Evolutionary conservation across 2,888 invertebrate genomes (phyloP).

Genomic region (Torymus aiolomorphi): DNA sequence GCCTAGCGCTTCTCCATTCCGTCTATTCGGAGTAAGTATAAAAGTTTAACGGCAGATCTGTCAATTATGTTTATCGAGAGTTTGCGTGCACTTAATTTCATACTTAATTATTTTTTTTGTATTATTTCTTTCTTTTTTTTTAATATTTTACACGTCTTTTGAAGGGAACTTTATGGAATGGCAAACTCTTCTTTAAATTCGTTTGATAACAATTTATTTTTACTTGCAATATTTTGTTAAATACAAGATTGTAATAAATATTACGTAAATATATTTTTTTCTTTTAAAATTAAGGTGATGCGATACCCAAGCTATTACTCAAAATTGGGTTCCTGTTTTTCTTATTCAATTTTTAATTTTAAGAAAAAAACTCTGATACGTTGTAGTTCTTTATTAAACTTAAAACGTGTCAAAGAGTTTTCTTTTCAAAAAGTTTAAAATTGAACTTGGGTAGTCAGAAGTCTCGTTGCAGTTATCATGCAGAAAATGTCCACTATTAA

Average conservation of each 20-base stretch:
- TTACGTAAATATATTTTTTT: conserved; percentile 27
- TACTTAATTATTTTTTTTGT: too few species aligned
- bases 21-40: background rate
- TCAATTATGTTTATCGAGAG: background rate
- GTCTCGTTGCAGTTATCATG: conserved; percentile 33
- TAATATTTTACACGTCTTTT: background rate
- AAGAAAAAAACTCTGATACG: too few species aligned
- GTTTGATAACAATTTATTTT: conserved; percentile 48
- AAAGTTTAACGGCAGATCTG: conserved; percentile 13
- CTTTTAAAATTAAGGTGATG: conserved; percentile 22
- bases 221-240: conserved; percentile 49
- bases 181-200: conserved; percentile 26
- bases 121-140: conserved; percentile 1
- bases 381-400: too few species aligned
- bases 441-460: conserved; percentile 44
- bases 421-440: too few species aligned
- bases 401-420: too few species aligned
- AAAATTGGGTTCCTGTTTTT: too few species aligned
- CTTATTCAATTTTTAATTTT: too few species aligned
- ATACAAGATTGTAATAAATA: conserved; percentile 51
- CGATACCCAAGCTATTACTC: too few species aligned
- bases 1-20: background rate
- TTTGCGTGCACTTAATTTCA: too few species aligned
- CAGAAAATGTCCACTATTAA: conserved; percentile 53
- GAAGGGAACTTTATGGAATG: conserved; percentile 18